Conservation (phyloP, 1,140 invertebrate species). For the Notospermus geniculatus region DNA sequence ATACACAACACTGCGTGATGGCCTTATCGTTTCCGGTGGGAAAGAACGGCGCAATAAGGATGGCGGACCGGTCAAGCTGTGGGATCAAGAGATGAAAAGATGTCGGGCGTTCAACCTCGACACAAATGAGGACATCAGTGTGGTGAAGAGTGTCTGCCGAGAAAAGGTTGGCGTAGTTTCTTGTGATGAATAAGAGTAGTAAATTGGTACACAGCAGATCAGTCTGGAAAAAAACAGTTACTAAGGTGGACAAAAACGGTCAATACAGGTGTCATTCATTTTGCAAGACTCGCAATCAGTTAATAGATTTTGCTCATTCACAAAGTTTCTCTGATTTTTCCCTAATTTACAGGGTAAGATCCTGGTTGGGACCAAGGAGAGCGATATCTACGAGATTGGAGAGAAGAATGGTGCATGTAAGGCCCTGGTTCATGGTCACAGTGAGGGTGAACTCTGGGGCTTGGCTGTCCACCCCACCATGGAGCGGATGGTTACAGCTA, state of each 20-base stretch:
- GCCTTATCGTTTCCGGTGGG: constrained; percentile 55
- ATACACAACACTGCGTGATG: constrained; percentile 56
- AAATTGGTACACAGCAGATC: no score
- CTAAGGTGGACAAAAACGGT: no score
- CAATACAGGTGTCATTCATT: no score
- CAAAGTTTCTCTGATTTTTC: no score
- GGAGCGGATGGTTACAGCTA: constrained; percentile 48
- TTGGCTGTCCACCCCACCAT: constrained; percentile 48
- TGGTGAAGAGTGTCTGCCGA: constrained; percentile 52
- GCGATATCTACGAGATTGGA: constrained; percentile 47
- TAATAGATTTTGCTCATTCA: no score
- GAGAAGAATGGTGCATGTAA: constrained; percentile 50
- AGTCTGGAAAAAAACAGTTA: no score
- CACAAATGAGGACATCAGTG: constrained; percentile 27
- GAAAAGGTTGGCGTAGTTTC: constrained; percentile 46
- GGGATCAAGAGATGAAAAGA: constrained; percentile 57
- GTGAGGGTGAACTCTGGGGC: constrained; percentile 55
- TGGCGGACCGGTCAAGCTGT: constrained; percentile 53
- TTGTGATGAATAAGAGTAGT: no score
- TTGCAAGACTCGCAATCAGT: no score
- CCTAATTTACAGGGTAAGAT: constrained; percentile 53
- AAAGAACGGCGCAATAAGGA: constrained; percentile 50
- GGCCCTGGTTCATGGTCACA: constrained; percentile 46
- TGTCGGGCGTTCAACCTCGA: constrained; percentile 40
- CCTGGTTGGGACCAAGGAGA: constrained; percentile 52